These are phyloP conservation scores for Cotesia chilonis DNA, from an alignment of 1,140 invertebrate species.

Conservation along the genomic window DNA sequence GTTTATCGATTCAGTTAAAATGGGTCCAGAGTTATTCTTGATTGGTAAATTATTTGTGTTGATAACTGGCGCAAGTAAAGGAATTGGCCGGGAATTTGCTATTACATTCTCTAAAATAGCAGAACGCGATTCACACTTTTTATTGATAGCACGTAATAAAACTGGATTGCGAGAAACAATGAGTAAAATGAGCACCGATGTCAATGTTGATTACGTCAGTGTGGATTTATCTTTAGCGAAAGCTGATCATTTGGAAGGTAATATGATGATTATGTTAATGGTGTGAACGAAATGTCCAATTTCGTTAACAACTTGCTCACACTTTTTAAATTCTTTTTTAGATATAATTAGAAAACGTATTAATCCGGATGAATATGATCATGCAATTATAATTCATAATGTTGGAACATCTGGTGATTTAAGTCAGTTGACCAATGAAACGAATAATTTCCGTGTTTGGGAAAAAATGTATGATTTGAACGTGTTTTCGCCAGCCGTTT, in stretches of 20 bases:
- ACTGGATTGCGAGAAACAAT: constrained; percentile 72
- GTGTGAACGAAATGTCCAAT: neutral
- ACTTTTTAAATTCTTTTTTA: constrained; percentile 35
- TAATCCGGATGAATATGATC: constrained; percentile 69
- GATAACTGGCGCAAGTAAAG: constrained; percentile 87
- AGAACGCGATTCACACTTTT: constrained; percentile 71
- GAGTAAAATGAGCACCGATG: constrained; percentile 57
- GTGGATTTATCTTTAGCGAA: constrained; percentile 70
- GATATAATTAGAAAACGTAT: constrained; percentile 62
- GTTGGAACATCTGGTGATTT: constrained; percentile 86
- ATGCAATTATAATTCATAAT: constrained; percentile 87
- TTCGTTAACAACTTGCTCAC: neutral
- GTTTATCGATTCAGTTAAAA: neutral
- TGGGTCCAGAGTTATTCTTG: constrained; percentile 53
- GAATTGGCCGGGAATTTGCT: constrained; percentile 84
- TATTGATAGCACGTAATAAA: constrained; percentile 80
- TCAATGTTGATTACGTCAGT: constrained; percentile 66
- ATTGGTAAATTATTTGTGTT: constrained; percentile 68
- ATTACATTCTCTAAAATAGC: constrained; percentile 73
- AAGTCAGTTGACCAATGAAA: constrained; percentile 68
- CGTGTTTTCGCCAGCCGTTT: constrained; percentile 77
- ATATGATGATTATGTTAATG: constrained; percentile 4
- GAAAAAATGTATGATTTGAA: constrained; percentile 81
- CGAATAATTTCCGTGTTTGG: constrained; percentile 71
- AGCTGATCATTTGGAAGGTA: constrained; percentile 62